Percentiles rank a stretch among this genome's conserved stretches.
phyloP scores from a whole-genome alignment of 2,797 vertebrate species.

The Rhabdophis nuchalis region DNA sequence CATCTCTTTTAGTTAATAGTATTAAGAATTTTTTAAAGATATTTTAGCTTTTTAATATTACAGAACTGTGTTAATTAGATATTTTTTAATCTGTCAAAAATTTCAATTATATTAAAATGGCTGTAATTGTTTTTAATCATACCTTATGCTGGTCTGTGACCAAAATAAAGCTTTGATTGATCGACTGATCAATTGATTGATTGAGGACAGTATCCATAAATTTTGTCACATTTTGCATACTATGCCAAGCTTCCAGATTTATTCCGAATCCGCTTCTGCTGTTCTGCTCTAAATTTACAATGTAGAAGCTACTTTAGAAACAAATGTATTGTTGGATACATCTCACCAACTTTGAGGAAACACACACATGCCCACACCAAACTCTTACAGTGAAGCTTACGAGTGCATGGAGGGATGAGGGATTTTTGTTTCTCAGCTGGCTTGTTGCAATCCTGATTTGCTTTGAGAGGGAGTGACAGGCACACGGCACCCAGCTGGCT shows the following conservation, averaged over 20 bases:
- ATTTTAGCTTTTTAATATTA: neutral
- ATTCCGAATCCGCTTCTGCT: neutral
- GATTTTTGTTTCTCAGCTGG: neutral
- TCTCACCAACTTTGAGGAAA: neutral
- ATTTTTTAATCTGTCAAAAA: neutral
- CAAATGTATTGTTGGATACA: neutral
- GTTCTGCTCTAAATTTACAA: neutral
- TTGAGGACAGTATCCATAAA: neutral
- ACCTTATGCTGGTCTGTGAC: neutral
- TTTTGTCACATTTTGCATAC: neutral
- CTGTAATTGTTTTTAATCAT: neutral
- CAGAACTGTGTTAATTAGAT: neutral
- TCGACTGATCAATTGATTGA: neutral
- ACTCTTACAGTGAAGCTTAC: neutral
- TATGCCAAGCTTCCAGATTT: neutral
- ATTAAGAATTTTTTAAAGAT: neutral
- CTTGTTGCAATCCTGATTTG: neutral
- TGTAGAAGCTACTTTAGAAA: neutral
- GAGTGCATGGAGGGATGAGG: neutral
- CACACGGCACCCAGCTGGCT: neutral
- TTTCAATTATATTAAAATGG: neutral
- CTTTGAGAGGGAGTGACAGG: neutral
- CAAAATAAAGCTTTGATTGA: neutral
- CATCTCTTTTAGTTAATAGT: neutral
- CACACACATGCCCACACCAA: neutral